Percentiles rank a stretch among this genome's conserved stretches.
Evolutionary conservation across 2,888 invertebrate genomes (phyloP).

Genomic region (Ypsolopha sequella): DNA sequence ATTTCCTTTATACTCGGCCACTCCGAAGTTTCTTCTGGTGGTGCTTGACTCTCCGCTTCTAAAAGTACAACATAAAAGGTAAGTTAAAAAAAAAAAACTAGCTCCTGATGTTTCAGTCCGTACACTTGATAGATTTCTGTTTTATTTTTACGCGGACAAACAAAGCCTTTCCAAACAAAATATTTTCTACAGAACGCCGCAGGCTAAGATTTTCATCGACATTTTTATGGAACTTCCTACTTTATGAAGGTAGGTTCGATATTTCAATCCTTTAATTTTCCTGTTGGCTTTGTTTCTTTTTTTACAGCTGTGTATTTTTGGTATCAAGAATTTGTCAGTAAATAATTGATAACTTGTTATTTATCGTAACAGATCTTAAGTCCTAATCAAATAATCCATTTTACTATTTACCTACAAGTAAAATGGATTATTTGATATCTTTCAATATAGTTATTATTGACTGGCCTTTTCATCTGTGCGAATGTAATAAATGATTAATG

Average conservation of each 20-base stretch:
- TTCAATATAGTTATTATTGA: no score
- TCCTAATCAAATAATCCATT: no score
- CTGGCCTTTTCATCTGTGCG: no score
- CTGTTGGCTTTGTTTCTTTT: no score
- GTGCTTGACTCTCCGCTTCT: slow-evolving; percentile 44
- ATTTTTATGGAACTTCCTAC: background rate
- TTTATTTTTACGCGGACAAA: background rate
- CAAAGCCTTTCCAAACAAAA: slow-evolving; percentile 1
- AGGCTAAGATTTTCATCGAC: background rate
- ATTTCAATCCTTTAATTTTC: no score
- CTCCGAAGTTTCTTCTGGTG: slow-evolving; percentile 46
- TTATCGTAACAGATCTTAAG: no score
- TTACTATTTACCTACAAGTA: no score
- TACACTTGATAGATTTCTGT: background rate
- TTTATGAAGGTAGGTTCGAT: no score
- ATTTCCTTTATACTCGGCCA: slow-evolving; percentile 63
- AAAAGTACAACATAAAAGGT: slow-evolving; percentile 16
- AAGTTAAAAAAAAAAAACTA: background rate
- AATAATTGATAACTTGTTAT: no score
- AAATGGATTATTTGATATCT: no score
- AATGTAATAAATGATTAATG: background rate
- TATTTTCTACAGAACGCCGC: background rate
- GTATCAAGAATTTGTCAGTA: no score
- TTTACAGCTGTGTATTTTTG: no score
- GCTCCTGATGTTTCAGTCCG: background rate